phyloP scores from a whole-genome alignment of 2,888 invertebrate genomes.

The Rhamphomyia laevipes region DNA sequence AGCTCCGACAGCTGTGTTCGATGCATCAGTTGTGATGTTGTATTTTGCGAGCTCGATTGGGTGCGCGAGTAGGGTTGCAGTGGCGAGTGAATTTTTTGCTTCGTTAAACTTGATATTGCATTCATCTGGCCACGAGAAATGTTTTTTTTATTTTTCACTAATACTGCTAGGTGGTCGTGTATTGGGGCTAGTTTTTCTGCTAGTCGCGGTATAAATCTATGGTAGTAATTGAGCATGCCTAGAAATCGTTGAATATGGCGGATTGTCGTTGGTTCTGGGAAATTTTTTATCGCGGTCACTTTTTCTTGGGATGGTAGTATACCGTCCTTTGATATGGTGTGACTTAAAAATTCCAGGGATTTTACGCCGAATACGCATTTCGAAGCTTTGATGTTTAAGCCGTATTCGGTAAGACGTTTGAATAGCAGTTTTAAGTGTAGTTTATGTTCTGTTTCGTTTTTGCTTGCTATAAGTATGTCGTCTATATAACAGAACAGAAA shows the following conservation, averaged over 20 bases:
- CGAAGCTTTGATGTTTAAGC: neutral
- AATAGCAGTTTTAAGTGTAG: neutral
- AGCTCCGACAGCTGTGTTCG: conserved; percentile 28
- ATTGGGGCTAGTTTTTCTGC: neutral
- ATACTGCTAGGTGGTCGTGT: neutral
- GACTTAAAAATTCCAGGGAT: neutral
- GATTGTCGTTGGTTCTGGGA: neutral
- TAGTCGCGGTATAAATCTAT: neutral
- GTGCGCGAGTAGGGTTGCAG: neutral
- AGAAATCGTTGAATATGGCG: neutral
- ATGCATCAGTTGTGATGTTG: conserved; percentile 18
- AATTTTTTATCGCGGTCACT: neutral
- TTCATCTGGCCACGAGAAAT: neutral
- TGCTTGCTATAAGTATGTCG: neutral
- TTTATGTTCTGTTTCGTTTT: neutral
- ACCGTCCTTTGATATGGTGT: neutral
- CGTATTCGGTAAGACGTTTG: neutral
- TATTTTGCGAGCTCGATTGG: conserved; percentile 14
- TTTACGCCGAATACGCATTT: neutral
- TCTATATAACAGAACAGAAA: neutral
- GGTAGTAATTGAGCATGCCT: neutral
- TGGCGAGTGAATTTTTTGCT: neutral
- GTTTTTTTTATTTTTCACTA: neutral
- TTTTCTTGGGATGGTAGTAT: neutral
- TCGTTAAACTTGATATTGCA: neutral